These are phyloP conservation scores for Cyphomyrus discorhynchus DNA, from an alignment of 2,113 vertebrate genomes.

Conservation along the genomic window DNA sequence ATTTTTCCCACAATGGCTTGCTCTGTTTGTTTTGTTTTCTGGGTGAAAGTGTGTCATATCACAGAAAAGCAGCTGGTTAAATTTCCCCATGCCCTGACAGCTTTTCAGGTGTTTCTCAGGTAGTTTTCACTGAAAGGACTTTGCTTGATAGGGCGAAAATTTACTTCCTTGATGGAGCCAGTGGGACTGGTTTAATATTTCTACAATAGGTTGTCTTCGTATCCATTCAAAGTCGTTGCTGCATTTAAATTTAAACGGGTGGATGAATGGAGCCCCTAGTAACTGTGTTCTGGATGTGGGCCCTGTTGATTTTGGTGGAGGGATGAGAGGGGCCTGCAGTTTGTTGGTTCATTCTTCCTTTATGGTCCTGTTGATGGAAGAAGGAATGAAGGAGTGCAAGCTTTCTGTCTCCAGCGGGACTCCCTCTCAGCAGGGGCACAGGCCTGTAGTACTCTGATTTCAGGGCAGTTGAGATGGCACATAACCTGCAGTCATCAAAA, in stretches of 20 bases:
- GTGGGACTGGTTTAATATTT: neutral
- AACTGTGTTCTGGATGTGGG: neutral
- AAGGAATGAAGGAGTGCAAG: neutral
- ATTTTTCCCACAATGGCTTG: neutral
- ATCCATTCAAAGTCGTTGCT: neutral
- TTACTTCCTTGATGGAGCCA: neutral
- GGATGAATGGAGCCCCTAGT: neutral
- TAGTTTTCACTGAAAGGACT: neutral
- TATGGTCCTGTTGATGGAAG: neutral
- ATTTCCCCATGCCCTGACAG: neutral
- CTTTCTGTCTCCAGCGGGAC: neutral
- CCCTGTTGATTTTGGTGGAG: neutral
- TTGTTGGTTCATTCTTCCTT: neutral
- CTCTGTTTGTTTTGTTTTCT: neutral
- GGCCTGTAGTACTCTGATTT: neutral
- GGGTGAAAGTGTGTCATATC: neutral
- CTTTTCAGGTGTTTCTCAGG: neutral
- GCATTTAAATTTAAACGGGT: neutral
- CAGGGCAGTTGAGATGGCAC: neutral
- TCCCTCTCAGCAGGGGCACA: neutral
- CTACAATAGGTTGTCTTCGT: neutral
- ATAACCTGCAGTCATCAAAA: neutral
- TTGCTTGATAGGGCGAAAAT: neutral
- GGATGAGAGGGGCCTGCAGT: neutral
- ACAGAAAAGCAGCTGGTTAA: neutral